Conservation (phyloP, 1,140 invertebrate species). For the Cryptotermes secundus region DNA sequence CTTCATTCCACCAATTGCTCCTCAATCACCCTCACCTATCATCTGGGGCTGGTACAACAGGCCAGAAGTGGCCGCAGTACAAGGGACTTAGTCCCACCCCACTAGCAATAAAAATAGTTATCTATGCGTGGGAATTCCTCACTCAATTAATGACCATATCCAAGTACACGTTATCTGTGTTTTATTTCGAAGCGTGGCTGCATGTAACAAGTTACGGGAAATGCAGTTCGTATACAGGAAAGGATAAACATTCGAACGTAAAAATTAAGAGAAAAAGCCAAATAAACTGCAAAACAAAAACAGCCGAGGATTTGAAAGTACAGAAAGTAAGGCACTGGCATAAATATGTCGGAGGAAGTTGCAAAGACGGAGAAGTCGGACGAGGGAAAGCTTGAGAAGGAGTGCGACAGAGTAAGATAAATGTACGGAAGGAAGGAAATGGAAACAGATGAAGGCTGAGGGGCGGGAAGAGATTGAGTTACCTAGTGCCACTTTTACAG, state of each 20-base stretch:
- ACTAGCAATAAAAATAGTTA: neutral
- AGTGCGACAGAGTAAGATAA: too few relatives aligned
- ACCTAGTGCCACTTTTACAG: too few relatives aligned
- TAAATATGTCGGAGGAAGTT: neutral
- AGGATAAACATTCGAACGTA: neutral
- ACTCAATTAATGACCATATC: neutral
- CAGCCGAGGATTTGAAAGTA: neutral
- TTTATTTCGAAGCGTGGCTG: neutral
- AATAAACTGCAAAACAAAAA: neutral
- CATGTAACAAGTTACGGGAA: neutral
- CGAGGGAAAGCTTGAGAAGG: neutral
- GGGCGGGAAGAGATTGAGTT: too few relatives aligned
- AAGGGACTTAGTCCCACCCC: too few relatives aligned
- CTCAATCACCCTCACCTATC: too few relatives aligned
- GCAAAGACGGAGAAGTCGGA: neutral
- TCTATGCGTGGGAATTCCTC: neutral
- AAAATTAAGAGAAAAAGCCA: neutral
- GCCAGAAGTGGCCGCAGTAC: too few relatives aligned
- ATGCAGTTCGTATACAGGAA: neutral
- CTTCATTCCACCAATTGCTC: too few relatives aligned
- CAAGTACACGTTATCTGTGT: neutral
- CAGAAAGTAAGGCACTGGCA: too few relatives aligned
- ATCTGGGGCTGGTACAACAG: too few relatives aligned
- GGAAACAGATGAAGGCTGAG: too few relatives aligned
- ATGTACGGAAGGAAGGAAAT: too few relatives aligned